A percentile compares a stretch with the other conserved stretches of the same genome.
phyloP scores from a whole-genome alignment of 2,797 vertebrate genomes.

The Hypotaenidia philippensis region DNA sequence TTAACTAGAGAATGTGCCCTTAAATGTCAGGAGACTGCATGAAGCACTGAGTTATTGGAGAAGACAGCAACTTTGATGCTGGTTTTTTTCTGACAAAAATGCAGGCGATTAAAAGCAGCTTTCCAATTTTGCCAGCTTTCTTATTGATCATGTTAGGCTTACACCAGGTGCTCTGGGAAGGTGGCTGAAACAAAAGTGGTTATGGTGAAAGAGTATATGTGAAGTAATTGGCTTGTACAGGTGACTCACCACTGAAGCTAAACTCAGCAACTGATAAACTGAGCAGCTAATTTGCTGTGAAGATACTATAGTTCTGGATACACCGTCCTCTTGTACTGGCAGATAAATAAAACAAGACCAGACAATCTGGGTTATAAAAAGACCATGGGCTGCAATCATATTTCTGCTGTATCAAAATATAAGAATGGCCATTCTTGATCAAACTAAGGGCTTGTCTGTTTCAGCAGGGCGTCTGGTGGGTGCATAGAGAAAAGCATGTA shows the following conservation, averaged over 20 bases:
- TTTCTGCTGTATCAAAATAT: not conserved
- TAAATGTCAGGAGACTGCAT: slow-evolving; percentile 66
- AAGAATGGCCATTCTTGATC: not conserved
- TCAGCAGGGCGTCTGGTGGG: not conserved
- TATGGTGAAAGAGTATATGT: not conserved
- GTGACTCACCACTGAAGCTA: not conserved
- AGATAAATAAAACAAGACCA: slow-evolving; percentile 15
- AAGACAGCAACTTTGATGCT: slow-evolving; percentile 54
- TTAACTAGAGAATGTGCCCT: slow-evolving; percentile 62
- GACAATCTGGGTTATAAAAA: not conserved
- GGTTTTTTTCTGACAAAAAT: slow-evolving; percentile 36
- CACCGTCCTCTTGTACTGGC: not conserved
- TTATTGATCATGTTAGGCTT: not conserved
- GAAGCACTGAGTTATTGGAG: slow-evolving; percentile 62
- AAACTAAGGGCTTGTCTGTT: not conserved
- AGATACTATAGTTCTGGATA: not conserved
- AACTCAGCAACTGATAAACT: not conserved
- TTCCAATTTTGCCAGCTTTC: not conserved
- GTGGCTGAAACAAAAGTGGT: not conserved
- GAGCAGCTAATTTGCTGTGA: not conserved
- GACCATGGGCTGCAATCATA: not conserved
- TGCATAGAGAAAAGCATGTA: not conserved
- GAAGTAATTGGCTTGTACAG: not conserved
- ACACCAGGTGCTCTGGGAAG: not conserved
- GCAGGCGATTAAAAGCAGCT: slow-evolving; percentile 2